phyloP scores from a whole-genome alignment of 2,888 invertebrate species.

The Drosophila robusta region DNA sequence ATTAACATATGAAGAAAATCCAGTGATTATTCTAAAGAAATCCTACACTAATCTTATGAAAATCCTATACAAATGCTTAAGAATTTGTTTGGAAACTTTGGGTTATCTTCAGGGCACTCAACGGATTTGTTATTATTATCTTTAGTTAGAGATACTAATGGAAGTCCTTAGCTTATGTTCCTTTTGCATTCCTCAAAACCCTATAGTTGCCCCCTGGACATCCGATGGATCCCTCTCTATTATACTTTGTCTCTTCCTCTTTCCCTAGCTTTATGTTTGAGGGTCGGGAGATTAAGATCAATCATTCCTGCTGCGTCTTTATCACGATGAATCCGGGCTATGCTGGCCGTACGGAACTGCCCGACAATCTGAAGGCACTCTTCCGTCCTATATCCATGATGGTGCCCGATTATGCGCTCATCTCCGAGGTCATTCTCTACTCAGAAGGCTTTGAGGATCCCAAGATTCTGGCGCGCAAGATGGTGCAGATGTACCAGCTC shows the following conservation, averaged over 20 bases:
- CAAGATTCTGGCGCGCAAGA: conserved; percentile 93
- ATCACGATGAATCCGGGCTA: conserved; percentile 98
- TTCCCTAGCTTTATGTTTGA: conserved; percentile 92
- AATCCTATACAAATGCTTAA: no score
- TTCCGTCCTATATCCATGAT: conserved; percentile 96
- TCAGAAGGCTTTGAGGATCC: conserved; percentile 97
- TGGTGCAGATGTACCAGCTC: conserved; percentile 96
- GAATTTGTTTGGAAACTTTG: no score
- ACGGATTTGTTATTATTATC: no score
- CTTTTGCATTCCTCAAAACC: no score
- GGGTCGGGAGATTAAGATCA: conserved; percentile 93
- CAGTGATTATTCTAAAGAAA: no score
- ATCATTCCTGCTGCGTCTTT: conserved; percentile 92
- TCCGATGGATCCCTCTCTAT: not conserved
- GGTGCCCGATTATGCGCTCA: conserved; percentile 95
- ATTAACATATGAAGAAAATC: no score
- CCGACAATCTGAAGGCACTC: conserved; percentile 94
- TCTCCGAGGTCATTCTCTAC: conserved; percentile 96
- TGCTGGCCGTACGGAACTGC: conserved; percentile 94
- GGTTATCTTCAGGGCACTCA: no score
- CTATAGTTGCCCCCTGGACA: not conserved
- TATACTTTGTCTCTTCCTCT: not conserved
- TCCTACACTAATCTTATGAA: no score
- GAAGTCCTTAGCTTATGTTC: no score
- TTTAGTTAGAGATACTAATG: no score